Conservation (phyloP, 2,888 invertebrate genomes). For the Vanessa cardui region DNA sequence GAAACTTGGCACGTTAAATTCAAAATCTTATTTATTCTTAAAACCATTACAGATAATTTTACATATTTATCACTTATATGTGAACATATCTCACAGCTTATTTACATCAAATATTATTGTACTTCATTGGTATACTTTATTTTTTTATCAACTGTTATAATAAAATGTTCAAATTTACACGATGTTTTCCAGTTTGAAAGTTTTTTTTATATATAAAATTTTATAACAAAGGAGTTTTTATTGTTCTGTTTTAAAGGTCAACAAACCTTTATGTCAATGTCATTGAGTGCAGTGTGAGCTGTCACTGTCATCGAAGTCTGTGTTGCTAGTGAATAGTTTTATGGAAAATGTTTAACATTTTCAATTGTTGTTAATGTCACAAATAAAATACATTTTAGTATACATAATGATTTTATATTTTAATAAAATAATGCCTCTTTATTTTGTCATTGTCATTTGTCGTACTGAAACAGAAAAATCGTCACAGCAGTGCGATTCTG, state of each 20-base stretch:
- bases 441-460: no score
- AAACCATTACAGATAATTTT: conserved; percentile 67
- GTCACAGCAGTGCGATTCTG: no score
- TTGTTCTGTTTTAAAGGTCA: conserved; percentile 1
- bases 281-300: no score
- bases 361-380: no score
- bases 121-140: conserved; percentile 76
- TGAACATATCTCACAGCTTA: conserved; percentile 70
- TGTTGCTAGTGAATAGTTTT: no score
- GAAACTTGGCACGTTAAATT: conserved; percentile 79
- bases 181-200: conserved; percentile 37
- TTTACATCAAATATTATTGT: conserved; percentile 79
- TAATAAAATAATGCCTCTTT: no score
- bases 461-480: no score
- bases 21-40: conserved; percentile 78
- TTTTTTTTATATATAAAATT: neutral
- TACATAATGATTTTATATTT: no score
- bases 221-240: neutral
- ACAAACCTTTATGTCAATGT: no score
- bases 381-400: no score
- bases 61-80: conserved; percentile 58
- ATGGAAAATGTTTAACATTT: no score
- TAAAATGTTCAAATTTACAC: conserved; percentile 27
- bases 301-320: no score
- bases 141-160: conserved; percentile 52